phyloP scores from a whole-genome alignment of 2,797 vertebrate genomes.

The Pyrocephalus nanus region DNA sequence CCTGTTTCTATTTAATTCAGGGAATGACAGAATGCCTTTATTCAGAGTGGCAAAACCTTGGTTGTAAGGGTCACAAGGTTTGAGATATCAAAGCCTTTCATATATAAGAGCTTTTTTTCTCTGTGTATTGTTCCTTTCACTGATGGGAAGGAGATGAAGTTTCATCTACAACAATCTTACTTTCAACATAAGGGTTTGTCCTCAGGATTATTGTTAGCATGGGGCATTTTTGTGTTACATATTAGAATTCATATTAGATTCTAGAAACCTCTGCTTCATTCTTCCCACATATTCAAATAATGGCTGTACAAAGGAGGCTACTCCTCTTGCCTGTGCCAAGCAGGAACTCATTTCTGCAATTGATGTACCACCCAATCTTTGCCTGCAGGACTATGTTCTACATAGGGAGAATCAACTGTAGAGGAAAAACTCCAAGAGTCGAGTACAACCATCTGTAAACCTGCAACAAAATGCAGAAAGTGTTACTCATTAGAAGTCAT shows the following conservation, averaged over 20 bases:
- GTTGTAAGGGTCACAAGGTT: neutral
- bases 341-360: neutral
- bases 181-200: neutral
- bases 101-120: neutral
- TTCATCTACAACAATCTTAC: neutral
- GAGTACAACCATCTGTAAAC: neutral
- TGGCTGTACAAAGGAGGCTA: neutral
- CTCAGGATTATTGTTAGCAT: neutral
- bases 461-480: neutral
- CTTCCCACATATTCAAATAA: neutral
- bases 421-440: neutral
- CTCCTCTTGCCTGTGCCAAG: neutral
- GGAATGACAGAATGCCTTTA: neutral
- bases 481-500: neutral
- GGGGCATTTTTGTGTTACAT: neutral
- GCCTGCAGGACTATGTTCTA: neutral
- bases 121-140: neutral
- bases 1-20: neutral
- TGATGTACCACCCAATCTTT: neutral
- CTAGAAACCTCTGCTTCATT: neutral
- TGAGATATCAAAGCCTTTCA: neutral
- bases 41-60: neutral
- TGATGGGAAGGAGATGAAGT: neutral
- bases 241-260: neutral
- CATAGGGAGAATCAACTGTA: neutral